Evolutionary conservation across 2,888 invertebrate species (phyloP), one percentile per base, ranked within the genome.

Genomic region (Rhingia rostrata): DNA sequence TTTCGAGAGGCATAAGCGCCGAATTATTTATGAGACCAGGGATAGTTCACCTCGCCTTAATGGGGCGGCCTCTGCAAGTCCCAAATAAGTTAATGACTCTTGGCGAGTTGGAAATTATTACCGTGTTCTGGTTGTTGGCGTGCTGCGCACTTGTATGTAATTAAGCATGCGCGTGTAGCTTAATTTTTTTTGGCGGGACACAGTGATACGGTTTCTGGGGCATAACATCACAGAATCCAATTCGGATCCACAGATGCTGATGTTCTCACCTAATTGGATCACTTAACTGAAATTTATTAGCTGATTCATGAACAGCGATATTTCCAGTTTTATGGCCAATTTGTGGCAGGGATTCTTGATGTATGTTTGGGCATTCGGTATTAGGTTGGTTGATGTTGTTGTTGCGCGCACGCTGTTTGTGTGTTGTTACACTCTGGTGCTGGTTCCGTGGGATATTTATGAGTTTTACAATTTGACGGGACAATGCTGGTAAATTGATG

Each of bases 251-350:
- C 35, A 47, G 54, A 58, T 67, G 45, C 61, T 58, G 53, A 69
- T 75, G 75, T 81, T 81, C 51, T 67, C 81, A 81, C 81, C 81
- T 81, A 81, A 81, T 75, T 81, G 81, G 81, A 81, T 75, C 81
- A 69, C 75, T 81, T 75, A 75, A 47, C 81, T 49, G 69, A 81
- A 75, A 81, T 81, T 81, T 81, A 81, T 81, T 75, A 75, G 81
- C 75, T 81, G 81, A 63, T 75, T 75, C 63, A 81, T 75, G 74
- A 63, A 69, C 63, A 75, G 69, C 69, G 61, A 67, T 80, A 80
- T 75, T 81, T 61, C 49, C 63, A 75, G 75, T 63, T 80, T 69
- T 74, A 74, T 80, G 80, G 74, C 67, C 79, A 74, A 74, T 80
- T 80, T 74, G 74, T 74, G 69, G 69, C 81, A 69, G 63, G 45